Evolutionary conservation across 2,888 invertebrate species (phyloP).

Genomic region (Rhamphomyia laevipes): DNA sequence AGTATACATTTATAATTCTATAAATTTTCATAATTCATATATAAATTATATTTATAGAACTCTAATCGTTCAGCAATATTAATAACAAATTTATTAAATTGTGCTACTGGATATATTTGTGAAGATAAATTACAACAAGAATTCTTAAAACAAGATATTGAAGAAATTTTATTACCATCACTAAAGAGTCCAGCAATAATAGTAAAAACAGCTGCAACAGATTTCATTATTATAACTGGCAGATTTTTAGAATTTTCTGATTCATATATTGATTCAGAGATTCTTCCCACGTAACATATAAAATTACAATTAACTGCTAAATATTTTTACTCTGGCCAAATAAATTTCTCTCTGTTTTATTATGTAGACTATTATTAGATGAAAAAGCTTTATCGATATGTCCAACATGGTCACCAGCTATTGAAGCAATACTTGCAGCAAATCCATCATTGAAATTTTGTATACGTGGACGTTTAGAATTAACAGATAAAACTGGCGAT

Average conservation of each 20-base stretch:
- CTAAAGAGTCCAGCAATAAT: constrained; percentile 25
- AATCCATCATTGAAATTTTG: constrained; percentile 52
- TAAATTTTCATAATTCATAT: neutral
- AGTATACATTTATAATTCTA: constrained; percentile 1
- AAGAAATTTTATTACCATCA: constrained; percentile 24
- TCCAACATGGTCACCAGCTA: constrained; percentile 47
- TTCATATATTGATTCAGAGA: constrained; percentile 24
- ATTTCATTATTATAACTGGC: constrained; percentile 30
- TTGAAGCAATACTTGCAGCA: constrained; percentile 46
- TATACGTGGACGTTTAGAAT: constrained; percentile 46
- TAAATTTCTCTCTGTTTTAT: neutral
- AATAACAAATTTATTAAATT: constrained; percentile 11
- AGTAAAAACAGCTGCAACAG: constrained; percentile 28
- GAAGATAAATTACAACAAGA: constrained; percentile 19
- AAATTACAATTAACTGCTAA: too few species aligned
- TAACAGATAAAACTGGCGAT: constrained; percentile 45
- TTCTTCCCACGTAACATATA: constrained; percentile 26
- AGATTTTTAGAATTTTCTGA: constrained; percentile 23
- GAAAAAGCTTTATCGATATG: constrained; percentile 33
- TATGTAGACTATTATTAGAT: constrained; percentile 22
- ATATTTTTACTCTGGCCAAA: neutral
- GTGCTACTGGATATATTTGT: constrained; percentile 17
- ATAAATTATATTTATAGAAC: constrained; percentile 3
- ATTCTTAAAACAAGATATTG: constrained; percentile 18
- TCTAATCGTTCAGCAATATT: constrained; percentile 7